Evolutionary conservation across 1,140 invertebrate species (phyloP).

Genomic region (Drosophila miranda): DNA sequence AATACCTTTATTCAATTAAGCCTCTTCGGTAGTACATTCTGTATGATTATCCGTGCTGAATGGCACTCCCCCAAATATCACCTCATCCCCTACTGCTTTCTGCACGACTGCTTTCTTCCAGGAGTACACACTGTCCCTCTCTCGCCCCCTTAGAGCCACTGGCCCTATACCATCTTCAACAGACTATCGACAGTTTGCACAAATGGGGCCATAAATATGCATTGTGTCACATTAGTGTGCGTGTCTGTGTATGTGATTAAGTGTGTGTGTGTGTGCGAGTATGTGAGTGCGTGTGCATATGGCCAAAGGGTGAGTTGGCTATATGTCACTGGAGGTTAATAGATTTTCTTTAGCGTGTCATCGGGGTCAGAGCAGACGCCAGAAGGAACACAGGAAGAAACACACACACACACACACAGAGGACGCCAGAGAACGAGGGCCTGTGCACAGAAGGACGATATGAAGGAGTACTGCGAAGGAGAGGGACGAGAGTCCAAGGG

Average conservation of each 20-base stretch:
- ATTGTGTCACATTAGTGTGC: conserved; percentile 72
- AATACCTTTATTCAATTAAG: conserved; percentile 31
- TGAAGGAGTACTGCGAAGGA: background rate
- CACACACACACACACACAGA: conserved; percentile 7
- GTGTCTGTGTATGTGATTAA: conserved; percentile 11
- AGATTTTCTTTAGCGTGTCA: conserved; percentile 78
- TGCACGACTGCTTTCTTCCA: too few species aligned
- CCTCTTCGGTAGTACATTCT: conserved; percentile 10
- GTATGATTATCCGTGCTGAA: conserved; percentile 41
- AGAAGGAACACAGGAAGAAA: conserved; percentile 16
- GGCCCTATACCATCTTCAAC: conserved; percentile 3
- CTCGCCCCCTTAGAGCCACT: background rate
- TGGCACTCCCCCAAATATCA: background rate
- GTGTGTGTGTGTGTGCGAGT: conserved; percentile 9
- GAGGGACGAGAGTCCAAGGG: conserved; percentile 11
- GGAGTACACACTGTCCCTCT: background rate
- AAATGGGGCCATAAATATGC: conserved; percentile 75
- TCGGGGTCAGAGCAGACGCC: conserved; percentile 45
- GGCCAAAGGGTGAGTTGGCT: conserved; percentile 34
- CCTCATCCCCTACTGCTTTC: too few species aligned
- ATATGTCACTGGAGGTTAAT: conserved; percentile 79
- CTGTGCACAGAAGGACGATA: too few species aligned
- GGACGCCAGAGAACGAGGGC: background rate
- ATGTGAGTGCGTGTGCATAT: conserved; percentile 17
- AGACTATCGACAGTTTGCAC: conserved; percentile 55